Base-by-base conservation (phyloP, 2,888 invertebrate species). In the Drosophila gaucha region DNA sequence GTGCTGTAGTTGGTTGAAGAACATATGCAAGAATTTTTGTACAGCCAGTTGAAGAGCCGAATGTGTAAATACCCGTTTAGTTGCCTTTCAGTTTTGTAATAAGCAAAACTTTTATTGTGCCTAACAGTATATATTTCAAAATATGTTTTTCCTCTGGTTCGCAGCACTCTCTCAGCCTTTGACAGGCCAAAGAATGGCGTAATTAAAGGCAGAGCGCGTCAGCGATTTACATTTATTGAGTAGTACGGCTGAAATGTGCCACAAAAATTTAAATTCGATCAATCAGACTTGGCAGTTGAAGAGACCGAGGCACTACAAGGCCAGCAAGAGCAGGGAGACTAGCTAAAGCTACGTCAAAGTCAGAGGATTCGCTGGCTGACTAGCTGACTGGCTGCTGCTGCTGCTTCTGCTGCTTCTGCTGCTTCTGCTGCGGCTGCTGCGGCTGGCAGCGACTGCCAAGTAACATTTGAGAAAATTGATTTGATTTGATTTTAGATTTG, bases 401-500 rank as follows among this genome's bases (percentile, higher is more conserved):
- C 16, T 44, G 44, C 54, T 28, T 50, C 4, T 24, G 44, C 28
- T 6, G 44, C 44, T 26, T 3, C 60, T 60, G 73, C 30, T 64
- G 60, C 74, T 74, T n/a, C n/a, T 28, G 54, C 4, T 24, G 44
- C 28, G 12, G 44, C 44, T 26, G 26, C 60, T 60, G 73, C 30
- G 67, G 60, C 74, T 74, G 84, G 46, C 55, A 58, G 36, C 56
- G 73, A 50, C 84, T 78, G 75, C 69, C 79, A 73, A 78, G 83
- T 72, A 80, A 74, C 83, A 74, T 84, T 83, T 86, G 80, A 72
- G 83, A 78, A 83, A 83, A 83, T 83, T 83, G 78, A 83, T 83
- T 83, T 86, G 86, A 83, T 83, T 83, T 83, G 84, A 86, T 83
- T 83, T 83, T 80, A 86, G 83, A 86, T 86, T 83, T 86, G 78